Evolutionary conservation across 2,888 invertebrate species (phyloP), one percentile per base, ranked within the genome.

Genomic region (Yponomeuta plumbellus): DNA sequence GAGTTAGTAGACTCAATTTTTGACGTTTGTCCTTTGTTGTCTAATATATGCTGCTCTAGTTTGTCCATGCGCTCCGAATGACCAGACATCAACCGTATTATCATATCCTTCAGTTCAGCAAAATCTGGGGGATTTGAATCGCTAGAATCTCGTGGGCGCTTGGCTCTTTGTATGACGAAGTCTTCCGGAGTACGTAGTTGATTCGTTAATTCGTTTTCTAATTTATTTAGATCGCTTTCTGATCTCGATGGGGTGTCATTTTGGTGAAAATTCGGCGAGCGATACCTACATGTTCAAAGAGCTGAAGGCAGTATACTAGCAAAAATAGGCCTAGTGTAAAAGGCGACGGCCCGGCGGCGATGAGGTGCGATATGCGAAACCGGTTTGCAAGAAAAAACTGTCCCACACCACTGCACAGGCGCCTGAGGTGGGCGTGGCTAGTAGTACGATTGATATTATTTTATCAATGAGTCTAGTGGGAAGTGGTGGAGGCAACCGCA

Each of bases 1-100:
- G 52, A 22, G 40, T 64, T 64, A 44, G 40, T 64, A 10, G 64
- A 20, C 22, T 64, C 64, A 21, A 52, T 64, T 3, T 44, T 64
- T n/a, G 40, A 11, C 10, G 64, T 44, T n/a, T 64, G 64, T 8
- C 13, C 22, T 10, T 44, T 64, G 8, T 44, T 64, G 20, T 40
- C 21, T 21, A 64, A 17, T 3, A 64, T 64, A 10, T 20, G 40
- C 5, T 1, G 2, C 44, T 64, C 64, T n/a, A 64, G 22, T 44
- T 40, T 64, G n/a, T 61, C 61, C 2, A 61, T 26, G 11, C 61
- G 64, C 21, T 3, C 40, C n/a, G n/a, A 20, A 10, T 64, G 64
- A 44, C 4, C 13, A 11, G 64, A 6, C 40, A 64, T 44, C 40
- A 64, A 4, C 11, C 20, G 2, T 44, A 44, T 11, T 10, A 64